Conservation (phyloP, 1,140 invertebrate species). For the Orussus abietinus region DNA sequence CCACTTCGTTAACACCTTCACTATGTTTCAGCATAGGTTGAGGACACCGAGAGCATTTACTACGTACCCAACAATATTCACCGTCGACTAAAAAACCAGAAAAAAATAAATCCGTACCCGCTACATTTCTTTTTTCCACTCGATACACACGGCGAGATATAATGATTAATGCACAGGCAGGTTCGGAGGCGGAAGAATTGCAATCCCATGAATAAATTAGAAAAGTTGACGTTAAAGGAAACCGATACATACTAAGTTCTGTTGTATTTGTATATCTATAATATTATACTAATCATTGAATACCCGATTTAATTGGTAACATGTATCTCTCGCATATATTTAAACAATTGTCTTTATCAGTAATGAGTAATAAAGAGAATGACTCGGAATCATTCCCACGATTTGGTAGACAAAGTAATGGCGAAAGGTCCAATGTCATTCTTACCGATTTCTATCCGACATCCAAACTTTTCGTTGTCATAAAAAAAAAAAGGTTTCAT, state of each 20-base stretch:
- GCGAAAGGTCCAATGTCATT: constrained; percentile 4
- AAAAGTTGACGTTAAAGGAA: constrained; percentile 35
- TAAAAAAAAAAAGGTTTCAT: constrained; percentile 11
- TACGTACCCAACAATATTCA: constrained; percentile 32
- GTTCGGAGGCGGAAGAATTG: constrained; percentile 23
- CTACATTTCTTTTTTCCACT: constrained; percentile 37
- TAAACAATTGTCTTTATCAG: constrained; percentile 43
- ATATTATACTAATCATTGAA: constrained; percentile 46
- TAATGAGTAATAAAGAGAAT: constrained; percentile 34
- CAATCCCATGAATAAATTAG: constrained; percentile 17
- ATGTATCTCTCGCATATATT: constrained; percentile 46
- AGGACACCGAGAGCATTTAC: constrained; percentile 41
- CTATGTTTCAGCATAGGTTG: constrained; percentile 50
- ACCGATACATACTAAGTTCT: constrained; percentile 50
- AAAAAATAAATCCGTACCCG: constrained; percentile 21
- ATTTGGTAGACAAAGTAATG: constrained; percentile 8
- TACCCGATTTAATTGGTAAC: constrained; percentile 47
- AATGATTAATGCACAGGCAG: constrained; percentile 23
- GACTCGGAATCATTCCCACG: constrained; percentile 25
- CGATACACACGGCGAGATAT: constrained; percentile 25
- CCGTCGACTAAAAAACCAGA: constrained; percentile 18
- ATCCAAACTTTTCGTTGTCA: constrained; percentile 10
- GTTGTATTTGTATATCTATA: constrained; percentile 53
- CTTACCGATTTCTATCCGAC: constrained; percentile 12
- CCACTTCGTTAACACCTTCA: no score